Evolutionary conservation across 2,797 vertebrate species (phyloP), one percentile per base, ranked within the genome.

Genomic region (Huso huso): DNA sequence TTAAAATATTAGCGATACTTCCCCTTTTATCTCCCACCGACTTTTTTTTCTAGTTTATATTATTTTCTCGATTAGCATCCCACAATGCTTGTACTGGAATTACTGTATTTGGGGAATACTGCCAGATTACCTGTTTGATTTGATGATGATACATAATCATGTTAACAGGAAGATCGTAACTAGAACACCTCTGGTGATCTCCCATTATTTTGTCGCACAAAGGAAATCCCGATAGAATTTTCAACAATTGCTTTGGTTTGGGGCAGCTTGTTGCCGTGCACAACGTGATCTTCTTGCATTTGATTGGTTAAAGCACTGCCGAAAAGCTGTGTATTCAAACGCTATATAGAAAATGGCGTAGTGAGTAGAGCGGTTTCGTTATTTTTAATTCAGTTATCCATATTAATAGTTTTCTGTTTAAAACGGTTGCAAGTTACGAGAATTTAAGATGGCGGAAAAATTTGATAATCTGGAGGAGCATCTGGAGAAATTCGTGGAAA

Each of bases 401-500:
- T n/a, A 13, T 13, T 58, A n/a, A 4, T 11, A 4, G 12, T 58
- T 58, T 58, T 58, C 10, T 58, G 55, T 58, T 58, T 58, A 3
- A 13, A 7, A 7, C 7, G 6, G 55, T 58, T 7, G 55, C 37
- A 37, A 37, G 4, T 37, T 37, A 37, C 4, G 4, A 11, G 3
- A 7, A n/a, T 13, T 58, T 11, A 76, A n/a, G 0, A 97, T 99
- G 96, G 94, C 93, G 1, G 97, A 99, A 77, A 97, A 94, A 81
- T 97, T 99, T 69, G 97, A 99, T 61, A 97, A 95, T 2, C 79
- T 99, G 65, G 96, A 99, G 76, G 97, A 99, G 69, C 93, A 98
- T 68, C 81, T 99, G 74, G 96, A 99, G 86, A 98, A 99, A 83
- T 99, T 99, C 55, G 92, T 99, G 75, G 97, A 99, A 87, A 99